Base-by-base conservation (phyloP, 2,797 vertebrate genomes). In the Ciconia nigra region DNA sequence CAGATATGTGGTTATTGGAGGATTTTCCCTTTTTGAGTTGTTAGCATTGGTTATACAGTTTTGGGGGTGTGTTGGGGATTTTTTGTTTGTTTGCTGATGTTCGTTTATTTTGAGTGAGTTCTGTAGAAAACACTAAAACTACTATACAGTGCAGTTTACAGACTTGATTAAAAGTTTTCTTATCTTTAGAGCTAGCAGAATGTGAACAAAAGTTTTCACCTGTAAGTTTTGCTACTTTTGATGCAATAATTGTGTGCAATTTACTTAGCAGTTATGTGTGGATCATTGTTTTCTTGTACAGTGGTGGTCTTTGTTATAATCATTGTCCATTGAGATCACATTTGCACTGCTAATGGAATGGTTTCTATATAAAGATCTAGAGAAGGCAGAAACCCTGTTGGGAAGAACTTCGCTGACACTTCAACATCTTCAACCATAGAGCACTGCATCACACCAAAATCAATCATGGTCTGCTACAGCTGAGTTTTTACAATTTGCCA, bases 311-410 rank as follows among this genome's bases (percentile, higher is more conserved):
- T 88, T 61, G 33, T 13, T 76, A 1, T 44, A 26, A 3, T 31
- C 5, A 10, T 3, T 73, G 51, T 58, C 52, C 29, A 3, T 4
- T 54, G 69, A 81, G 67, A 24, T 21, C 0, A 3, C 13, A 5
- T 20, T 63, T 67, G 57, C 21, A 5, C 26, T 5, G 22, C 58
- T 69, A 31, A 8, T 33, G 19, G 73, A 69, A 33, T 26, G 8
- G 3, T 19, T 84, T 76, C 35, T 89, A 1, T 42, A 10, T 5
- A 41, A 80, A 63, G 49, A 66, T 9, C 37, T 9, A 20, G 14
- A 47, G 80, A 86, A 80, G 35, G 57, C 47, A 73, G 44, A 47
- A 91, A 26, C 28, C 11, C 61, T 91, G 28, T 29, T 54, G 66
- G 58, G 84, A 80, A 39, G 58, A 83, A 41, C 55, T 79, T 22